A percentile compares a stretch with the other conserved stretches of the same genome.
Conservation (phyloP, 2,113 vertebrate species). For the Passer montanus region DNA sequence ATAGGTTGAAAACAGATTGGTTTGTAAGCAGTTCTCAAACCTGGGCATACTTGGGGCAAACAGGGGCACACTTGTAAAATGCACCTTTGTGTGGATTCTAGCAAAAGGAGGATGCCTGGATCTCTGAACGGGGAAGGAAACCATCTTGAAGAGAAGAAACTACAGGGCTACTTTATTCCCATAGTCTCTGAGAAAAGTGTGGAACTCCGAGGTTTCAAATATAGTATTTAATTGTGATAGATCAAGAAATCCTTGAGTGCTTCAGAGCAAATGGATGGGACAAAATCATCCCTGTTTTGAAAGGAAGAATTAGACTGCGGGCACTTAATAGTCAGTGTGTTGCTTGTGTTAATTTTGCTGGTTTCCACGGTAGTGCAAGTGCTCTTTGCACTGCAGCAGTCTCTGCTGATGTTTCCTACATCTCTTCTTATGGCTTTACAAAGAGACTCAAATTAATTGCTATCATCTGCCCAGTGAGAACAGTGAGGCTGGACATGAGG, state of each 20-base stretch:
- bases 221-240: neutral
- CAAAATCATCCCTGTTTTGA: neutral
- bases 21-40: neutral
- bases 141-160: neutral
- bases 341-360: neutral
- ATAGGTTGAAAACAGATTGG: neutral
- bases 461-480: neutral
- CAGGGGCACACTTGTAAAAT: neutral
- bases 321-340: neutral
- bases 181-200: neutral
- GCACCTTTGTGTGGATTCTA: neutral
- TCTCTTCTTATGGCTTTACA: neutral
- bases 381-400: slow-evolving; percentile 15
- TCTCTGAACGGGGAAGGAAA: neutral
- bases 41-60: neutral
- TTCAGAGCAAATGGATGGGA: neutral
- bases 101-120: neutral
- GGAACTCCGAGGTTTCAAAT: neutral
- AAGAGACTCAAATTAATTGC: neutral
- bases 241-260: neutral
- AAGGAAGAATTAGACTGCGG: neutral
- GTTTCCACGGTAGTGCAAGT: neutral
- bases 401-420: neutral
- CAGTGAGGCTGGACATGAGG: neutral
- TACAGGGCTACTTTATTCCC: neutral